These are phyloP conservation scores for Chromis chromis DNA, from an alignment of 2,797 vertebrate species.

Conservation along the genomic window DNA sequence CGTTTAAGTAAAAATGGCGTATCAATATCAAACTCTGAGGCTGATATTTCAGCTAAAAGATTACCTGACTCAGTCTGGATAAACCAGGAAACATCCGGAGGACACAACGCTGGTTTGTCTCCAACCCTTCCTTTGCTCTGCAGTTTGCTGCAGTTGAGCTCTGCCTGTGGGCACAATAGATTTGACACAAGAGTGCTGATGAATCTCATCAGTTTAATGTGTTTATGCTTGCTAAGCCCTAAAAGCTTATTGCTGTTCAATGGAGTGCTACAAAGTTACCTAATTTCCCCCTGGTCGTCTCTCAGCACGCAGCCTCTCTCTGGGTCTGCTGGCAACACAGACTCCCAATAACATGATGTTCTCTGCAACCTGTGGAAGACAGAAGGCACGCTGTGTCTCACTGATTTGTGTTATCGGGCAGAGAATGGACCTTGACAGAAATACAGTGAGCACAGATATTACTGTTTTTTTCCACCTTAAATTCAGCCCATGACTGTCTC, in stretches of 20 bases:
- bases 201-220: constrained; percentile 88
- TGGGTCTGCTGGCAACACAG: constrained; percentile 56
- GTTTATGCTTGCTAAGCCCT: constrained; percentile 86
- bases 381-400: constrained; percentile 73
- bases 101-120: constrained; percentile 44
- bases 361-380: constrained; percentile 74
- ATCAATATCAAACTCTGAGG: not conserved
- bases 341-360: constrained; percentile 62
- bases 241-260: constrained; percentile 87
- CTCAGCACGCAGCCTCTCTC: constrained; percentile 57
- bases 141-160: constrained; percentile 68
- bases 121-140: constrained; percentile 30
- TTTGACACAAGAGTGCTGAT: constrained; percentile 87
- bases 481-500: constrained; percentile 76
- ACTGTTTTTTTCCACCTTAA: constrained; percentile 70
- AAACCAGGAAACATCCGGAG: constrained; percentile 38
- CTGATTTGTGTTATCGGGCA: constrained; percentile 73
- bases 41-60: constrained; percentile 10
- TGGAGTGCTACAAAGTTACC: constrained; percentile 86
- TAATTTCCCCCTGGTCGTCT: constrained; percentile 79
- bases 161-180: constrained; percentile 80
- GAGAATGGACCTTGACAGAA: constrained; percentile 77
- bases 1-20: not conserved
- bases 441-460: constrained; percentile 76
- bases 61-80: constrained; percentile 31